Evolutionary conservation across 2,113 vertebrate genomes (phyloP).

Genomic region (Hemichromis elongatus): DNA sequence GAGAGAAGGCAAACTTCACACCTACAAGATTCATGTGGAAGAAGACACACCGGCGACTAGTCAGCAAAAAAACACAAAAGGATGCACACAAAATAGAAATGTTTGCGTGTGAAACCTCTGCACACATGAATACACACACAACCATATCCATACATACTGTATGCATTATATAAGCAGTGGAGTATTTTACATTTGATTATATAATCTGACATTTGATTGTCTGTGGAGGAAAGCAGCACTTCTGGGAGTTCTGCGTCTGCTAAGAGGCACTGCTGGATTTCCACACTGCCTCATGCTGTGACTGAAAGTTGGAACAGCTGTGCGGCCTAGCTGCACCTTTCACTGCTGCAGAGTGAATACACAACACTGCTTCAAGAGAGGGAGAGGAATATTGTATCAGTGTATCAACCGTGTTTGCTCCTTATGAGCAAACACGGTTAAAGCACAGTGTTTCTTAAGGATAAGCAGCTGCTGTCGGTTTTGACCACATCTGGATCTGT

Average conservation of each 20-base stretch:
- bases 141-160: background rate
- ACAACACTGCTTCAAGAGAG: background rate
- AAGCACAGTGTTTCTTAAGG: background rate
- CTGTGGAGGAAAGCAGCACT: background rate
- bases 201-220: background rate
- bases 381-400: background rate
- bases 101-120: background rate
- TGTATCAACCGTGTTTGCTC: too few relatives aligned
- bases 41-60: background rate
- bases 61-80: background rate
- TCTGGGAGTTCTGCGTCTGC: background rate
- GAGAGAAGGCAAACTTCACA: background rate
- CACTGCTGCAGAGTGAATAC: background rate
- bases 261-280: background rate
- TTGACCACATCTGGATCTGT: background rate
- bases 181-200: background rate
- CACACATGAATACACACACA: background rate
- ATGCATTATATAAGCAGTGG: background rate
- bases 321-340: background rate
- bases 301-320: background rate
- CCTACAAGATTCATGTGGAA: background rate
- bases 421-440: background rate
- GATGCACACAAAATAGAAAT: background rate
- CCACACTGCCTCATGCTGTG: background rate
- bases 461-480: background rate